These are phyloP conservation scores for Autographa pulchrina DNA, from an alignment of 2,888 invertebrate species.

Conservation along the genomic window DNA sequence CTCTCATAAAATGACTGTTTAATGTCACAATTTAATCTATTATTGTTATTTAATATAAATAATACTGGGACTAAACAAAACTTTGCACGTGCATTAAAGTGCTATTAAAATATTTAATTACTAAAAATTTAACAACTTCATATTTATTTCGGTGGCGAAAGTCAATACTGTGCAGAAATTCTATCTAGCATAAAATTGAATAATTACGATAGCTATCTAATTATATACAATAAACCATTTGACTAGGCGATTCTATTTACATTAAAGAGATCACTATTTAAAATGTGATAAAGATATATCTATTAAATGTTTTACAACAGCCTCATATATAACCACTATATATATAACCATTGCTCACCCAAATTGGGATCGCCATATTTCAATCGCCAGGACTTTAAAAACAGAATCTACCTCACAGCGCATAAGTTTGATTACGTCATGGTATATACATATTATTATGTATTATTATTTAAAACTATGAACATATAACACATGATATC, in stretches of 20 bases:
- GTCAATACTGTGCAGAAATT: constrained; percentile 27
- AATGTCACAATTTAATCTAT: neutral
- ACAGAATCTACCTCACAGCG: neutral
- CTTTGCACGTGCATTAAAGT: constrained; percentile 5
- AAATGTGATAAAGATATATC: constrained; percentile 20
- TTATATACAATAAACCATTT: constrained; percentile 20
- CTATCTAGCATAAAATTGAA: constrained; percentile 15
- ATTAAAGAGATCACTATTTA: constrained; percentile 24
- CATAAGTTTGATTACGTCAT: neutral
- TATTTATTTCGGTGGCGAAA: neutral
- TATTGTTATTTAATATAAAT: constrained; percentile 7
- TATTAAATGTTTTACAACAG: neutral
- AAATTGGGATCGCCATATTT: neutral
- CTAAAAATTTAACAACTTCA: neutral
- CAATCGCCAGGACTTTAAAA: neutral
- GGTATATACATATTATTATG: fast-evolving
- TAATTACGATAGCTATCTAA: constrained; percentile 10
- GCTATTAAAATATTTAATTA: neutral
- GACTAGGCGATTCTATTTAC: constrained; percentile 38
- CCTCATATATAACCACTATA: too few species aligned
- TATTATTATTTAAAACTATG: neutral
- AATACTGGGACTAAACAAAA: constrained; percentile 8
- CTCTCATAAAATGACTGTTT: neutral
- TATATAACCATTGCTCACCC: neutral
- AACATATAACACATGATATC: neutral